A percentile compares a stretch with the other conserved stretches of the same genome.
Evolutionary conservation across 2,888 invertebrate species (phyloP).

Genomic region (Pecten maximus): DNA sequence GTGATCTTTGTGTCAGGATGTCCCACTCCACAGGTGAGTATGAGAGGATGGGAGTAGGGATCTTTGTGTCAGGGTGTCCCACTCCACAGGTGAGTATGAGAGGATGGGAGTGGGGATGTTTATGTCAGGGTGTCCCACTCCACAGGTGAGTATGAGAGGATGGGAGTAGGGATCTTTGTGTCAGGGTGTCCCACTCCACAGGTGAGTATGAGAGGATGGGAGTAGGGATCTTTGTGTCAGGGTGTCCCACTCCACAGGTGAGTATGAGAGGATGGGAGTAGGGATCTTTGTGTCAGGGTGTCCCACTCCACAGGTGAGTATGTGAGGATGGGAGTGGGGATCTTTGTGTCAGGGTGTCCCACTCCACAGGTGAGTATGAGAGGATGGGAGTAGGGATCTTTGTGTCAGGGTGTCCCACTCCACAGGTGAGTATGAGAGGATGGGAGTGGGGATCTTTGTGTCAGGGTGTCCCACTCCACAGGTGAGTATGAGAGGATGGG

Average conservation of each 20-base stretch:
- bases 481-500: conserved; percentile 84
- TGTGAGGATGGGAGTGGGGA: too few species aligned
- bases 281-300: conserved; percentile 89
- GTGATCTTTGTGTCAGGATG: too few species aligned
- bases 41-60: too few species aligned
- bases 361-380: conserved; percentile 86
- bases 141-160: too few species aligned
- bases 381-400: conserved; percentile 86
- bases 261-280: neutral
- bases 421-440: conserved; percentile 90
- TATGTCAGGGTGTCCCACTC: too few species aligned
- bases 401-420: conserved; percentile 90
- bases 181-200: conserved; percentile 92
- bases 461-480: conserved; percentile 92
- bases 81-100: too few species aligned
- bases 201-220: conserved; percentile 86
- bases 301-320: conserved; percentile 89
- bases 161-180: conserved; percentile 88
- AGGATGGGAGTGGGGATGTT: too few species aligned
- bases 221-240: conserved; percentile 87
- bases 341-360: too few species aligned
- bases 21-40: too few species aligned
- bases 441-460: conserved; percentile 87
- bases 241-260: conserved; percentile 92
- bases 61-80: too few species aligned